Evolutionary conservation across 1,140 invertebrate genomes (phyloP).

Genomic region (Platyura marginata): DNA sequence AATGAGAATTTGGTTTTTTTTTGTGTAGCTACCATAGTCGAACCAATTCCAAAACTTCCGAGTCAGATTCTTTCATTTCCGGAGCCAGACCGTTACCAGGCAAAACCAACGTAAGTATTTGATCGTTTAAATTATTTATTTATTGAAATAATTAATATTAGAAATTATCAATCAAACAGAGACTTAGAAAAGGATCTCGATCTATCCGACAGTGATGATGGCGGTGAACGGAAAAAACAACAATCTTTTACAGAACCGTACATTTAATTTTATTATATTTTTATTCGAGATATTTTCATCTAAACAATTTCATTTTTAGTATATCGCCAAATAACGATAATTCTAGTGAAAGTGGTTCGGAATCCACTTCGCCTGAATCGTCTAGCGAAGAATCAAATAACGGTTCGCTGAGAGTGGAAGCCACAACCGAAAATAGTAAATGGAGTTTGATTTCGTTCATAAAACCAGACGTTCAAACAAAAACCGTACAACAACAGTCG

Average conservation of each 20-base stretch:
- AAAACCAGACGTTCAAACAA: not conserved
- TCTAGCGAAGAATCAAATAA: constrained; percentile 17
- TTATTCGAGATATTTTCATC: no score
- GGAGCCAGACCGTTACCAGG: not conserved
- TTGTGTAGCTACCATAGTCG: no score
- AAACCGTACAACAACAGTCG: not conserved
- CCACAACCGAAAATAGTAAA: not conserved
- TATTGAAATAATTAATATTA: no score
- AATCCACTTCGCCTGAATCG: constrained; percentile 21
- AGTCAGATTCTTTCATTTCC: not conserved
- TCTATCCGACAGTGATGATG: constrained; percentile 40
- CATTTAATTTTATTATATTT: no score
- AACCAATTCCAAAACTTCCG: not conserved
- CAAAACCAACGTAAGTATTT: not conserved
- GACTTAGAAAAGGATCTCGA: constrained; percentile 35
- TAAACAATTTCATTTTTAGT: constrained; percentile 7
- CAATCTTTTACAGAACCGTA: not conserved
- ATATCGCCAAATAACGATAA: constrained; percentile 14
- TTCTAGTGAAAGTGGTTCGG: constrained; percentile 25
- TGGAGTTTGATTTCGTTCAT: not conserved
- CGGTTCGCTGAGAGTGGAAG: constrained; percentile 3
- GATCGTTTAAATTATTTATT: not conserved
- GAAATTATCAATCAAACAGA: no score
- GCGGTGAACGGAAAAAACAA: constrained; percentile 7
- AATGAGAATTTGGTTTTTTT: no score